Percentiles rank a stretch among this genome's conserved stretches.
phyloP scores from a whole-genome alignment of 2,113 vertebrate species.

The Pogona vitticeps region DNA sequence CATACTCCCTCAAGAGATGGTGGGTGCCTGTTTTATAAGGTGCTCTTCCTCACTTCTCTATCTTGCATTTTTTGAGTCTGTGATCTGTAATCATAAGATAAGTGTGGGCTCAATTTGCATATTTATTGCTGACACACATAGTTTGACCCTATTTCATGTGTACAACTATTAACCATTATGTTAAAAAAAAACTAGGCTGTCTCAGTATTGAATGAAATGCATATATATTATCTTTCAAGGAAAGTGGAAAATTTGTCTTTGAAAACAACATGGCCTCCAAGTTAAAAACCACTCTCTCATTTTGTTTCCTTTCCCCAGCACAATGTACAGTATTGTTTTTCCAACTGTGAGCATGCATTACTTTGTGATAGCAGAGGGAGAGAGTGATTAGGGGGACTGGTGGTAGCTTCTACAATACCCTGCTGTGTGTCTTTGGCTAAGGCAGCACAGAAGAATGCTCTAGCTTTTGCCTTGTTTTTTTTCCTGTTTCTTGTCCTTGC shows the following conservation, averaged over 20 bases:
- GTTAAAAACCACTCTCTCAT: too few relatives aligned
- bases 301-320: background rate
- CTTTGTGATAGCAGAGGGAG: background rate
- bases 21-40: too few relatives aligned
- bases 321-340: background rate
- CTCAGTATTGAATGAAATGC: background rate
- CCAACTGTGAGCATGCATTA: background rate
- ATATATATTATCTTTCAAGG: background rate
- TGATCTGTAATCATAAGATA: too few relatives aligned
- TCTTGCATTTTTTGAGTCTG: too few relatives aligned
- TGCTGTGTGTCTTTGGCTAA: constrained; percentile 46
- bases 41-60: too few relatives aligned
- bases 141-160: too few relatives aligned
- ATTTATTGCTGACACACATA: too few relatives aligned
- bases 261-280: background rate
- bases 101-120: too few relatives aligned
- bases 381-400: background rate
- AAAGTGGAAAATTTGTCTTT: background rate
- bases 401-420: background rate
- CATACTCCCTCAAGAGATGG: too few relatives aligned
- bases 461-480: constrained; percentile 25
- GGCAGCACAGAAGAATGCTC: background rate
- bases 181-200: too few relatives aligned
- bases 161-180: too few relatives aligned
- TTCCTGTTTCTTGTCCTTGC: background rate